A percentile compares a stretch with the other conserved stretches of the same genome.
Conservation (phyloP, 2,888 invertebrate genomes). For the Osedax frankpressi region DNA sequence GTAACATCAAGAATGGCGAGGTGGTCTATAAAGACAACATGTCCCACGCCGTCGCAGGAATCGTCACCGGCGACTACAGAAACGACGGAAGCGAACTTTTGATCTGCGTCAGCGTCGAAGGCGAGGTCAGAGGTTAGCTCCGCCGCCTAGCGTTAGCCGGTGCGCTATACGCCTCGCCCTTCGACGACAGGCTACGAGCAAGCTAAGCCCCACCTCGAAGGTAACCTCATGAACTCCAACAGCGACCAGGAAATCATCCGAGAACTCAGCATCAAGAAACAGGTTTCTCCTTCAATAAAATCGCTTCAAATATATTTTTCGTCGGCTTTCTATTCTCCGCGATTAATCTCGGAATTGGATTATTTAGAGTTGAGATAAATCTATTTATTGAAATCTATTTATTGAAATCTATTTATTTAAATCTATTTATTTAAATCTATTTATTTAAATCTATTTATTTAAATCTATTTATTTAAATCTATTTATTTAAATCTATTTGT, state of each 20-base stretch:
- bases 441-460: too few species aligned
- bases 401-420: too few species aligned
- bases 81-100: constrained; percentile 65
- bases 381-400: too few species aligned
- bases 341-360: too few species aligned
- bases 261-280: constrained; percentile 66
- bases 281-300: constrained; percentile 49
- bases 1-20: constrained; percentile 60
- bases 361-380: too few species aligned
- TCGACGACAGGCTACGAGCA: constrained; percentile 43
- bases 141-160: neutral
- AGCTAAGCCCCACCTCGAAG: constrained; percentile 40
- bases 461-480: too few species aligned
- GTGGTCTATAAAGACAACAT: constrained; percentile 67
- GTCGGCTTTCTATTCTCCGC: too few species aligned
- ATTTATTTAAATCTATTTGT: too few species aligned
- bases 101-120: constrained; percentile 66
- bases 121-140: constrained; percentile 58
- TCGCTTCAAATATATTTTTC: too few species aligned
- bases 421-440: too few species aligned
- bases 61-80: constrained; percentile 70
- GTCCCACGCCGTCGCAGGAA: constrained; percentile 60
- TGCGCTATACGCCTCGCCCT: neutral
- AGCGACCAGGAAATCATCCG: constrained; percentile 62
- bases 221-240: constrained; percentile 45